Percentiles rank a stretch among this genome's conserved stretches.
Evolutionary conservation across 2,888 invertebrate genomes (phyloP).

Genomic region (Papilio demoleus): DNA sequence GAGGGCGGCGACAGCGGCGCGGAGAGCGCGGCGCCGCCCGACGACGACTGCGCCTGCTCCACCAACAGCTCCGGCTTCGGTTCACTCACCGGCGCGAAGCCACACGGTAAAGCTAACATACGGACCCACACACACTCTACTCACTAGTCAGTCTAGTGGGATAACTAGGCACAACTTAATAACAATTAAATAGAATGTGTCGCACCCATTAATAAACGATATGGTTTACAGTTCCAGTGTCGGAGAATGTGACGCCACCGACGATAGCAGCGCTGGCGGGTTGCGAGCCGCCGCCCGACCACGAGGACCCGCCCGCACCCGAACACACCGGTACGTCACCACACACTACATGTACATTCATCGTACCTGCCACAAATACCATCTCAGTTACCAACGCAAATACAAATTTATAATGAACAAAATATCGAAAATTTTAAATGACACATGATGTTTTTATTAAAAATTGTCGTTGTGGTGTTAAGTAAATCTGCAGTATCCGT

Average conservation of each 20-base stretch:
- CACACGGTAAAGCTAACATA: conserved; percentile 67
- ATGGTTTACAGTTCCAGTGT: conserved; percentile 39
- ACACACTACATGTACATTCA: not conserved
- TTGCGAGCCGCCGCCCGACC: conserved; percentile 70
- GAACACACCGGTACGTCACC: conserved; percentile 58
- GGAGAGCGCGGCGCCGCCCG: conserved; percentile 74
- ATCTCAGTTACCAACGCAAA: too few relatives aligned
- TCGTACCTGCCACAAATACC: not conserved
- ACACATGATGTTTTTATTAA: too few relatives aligned
- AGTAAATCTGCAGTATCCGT: not conserved
- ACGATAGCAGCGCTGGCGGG: conserved; percentile 68
- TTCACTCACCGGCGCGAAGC: conserved; percentile 90
- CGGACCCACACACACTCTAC: too few relatives aligned
- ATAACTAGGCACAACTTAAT: too few relatives aligned
- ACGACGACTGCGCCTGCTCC: conserved; percentile 87
- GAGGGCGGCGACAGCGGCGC: conserved; percentile 76
- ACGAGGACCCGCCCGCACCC: conserved; percentile 62
- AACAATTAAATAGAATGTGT: too few relatives aligned
- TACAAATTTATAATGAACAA: too few relatives aligned
- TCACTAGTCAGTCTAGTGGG: too few relatives aligned
- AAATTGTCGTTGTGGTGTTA: not conserved
- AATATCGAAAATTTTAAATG: too few relatives aligned
- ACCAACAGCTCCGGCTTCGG: conserved; percentile 94
- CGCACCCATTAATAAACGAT: not conserved
- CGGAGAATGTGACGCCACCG: conserved; percentile 62